Conservation (phyloP, 2,797 vertebrate species). For the Sebastes steindachneri region DNA sequence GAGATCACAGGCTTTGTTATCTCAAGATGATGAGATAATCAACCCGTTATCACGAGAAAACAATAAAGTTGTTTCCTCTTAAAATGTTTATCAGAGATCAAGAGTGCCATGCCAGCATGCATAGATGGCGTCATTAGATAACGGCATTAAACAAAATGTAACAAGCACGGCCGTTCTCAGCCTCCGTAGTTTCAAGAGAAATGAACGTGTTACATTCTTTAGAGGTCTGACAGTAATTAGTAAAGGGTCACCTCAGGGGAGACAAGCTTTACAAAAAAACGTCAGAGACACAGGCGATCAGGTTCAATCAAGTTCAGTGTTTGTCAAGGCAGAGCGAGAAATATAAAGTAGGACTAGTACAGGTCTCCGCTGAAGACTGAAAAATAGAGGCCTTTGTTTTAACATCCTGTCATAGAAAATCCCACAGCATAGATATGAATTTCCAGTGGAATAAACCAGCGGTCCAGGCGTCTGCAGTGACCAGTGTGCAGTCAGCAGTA, state of each 20-base stretch:
- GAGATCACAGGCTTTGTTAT: background rate
- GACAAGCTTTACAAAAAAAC: conserved; percentile 23
- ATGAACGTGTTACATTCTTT: conserved; percentile 52
- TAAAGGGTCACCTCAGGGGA: conserved; percentile 19
- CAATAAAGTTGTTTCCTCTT: background rate
- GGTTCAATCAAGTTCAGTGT: conserved; percentile 13
- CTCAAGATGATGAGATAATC: background rate
- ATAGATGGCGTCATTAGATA: background rate
- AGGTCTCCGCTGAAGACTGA: conserved; percentile 34
- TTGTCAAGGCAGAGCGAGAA: conserved; percentile 50
- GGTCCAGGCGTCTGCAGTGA: background rate
- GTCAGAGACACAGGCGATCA: conserved; percentile 15
- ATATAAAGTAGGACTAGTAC: conserved; percentile 20
- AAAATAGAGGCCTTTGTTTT: conserved; percentile 61
- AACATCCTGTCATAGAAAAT: conserved; percentile 35
- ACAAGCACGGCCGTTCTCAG: background rate
- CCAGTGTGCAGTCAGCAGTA: conserved; percentile 6
- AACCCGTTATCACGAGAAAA: background rate
- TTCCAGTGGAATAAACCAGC: conserved; percentile 14
- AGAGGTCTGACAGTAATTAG: conserved; percentile 27
- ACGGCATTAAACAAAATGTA: background rate
- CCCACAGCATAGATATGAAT: conserved; percentile 20
- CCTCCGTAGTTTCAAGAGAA: background rate
- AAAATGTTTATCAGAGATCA: background rate
- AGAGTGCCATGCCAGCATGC: background rate